Evolutionary conservation across 2,888 invertebrate species (phyloP).

Genomic region (Cancer borealis): DNA sequence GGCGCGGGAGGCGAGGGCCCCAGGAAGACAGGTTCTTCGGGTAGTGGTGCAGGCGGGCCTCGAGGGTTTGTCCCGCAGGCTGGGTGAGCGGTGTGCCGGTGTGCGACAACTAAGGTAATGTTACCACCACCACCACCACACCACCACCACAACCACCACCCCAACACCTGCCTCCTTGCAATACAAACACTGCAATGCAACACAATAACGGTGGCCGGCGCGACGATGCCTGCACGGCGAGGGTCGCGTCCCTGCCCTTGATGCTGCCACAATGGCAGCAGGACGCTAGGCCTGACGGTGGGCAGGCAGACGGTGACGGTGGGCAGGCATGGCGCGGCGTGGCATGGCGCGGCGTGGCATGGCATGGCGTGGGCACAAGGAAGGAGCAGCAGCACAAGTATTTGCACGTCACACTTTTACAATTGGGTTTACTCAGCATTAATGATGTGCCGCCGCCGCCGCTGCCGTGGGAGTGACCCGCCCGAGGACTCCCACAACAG

Average conservation of each 20-base stretch:
- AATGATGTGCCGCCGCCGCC: not conserved
- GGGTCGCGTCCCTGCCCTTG: not conserved
- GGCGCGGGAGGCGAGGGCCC: not conserved
- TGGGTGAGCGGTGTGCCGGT: not conserved
- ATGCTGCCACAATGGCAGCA: not conserved
- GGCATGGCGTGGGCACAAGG: not conserved
- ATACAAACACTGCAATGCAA: not conserved
- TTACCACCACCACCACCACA: not conserved
- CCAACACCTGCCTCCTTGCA: not conserved
- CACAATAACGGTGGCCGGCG: not conserved
- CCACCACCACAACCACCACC: no score
- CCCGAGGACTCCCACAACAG: slow-evolving; percentile 9
- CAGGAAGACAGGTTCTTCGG: not conserved
- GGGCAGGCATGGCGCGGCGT: not conserved
- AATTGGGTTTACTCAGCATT: not conserved
- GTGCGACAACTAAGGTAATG: not conserved
- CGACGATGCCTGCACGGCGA: not conserved
- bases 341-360: not conserved
- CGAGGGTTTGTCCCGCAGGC: not conserved
- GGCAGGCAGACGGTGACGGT: no score
- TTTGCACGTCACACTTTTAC: not conserved
- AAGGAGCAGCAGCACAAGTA: not conserved
- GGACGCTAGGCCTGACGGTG: not conserved
- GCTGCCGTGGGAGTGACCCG: not conserved
- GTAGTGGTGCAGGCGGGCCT: not conserved